Conservation (phyloP, 2,797 vertebrate species). For the Pantherophis alleghaniensis region DNA sequence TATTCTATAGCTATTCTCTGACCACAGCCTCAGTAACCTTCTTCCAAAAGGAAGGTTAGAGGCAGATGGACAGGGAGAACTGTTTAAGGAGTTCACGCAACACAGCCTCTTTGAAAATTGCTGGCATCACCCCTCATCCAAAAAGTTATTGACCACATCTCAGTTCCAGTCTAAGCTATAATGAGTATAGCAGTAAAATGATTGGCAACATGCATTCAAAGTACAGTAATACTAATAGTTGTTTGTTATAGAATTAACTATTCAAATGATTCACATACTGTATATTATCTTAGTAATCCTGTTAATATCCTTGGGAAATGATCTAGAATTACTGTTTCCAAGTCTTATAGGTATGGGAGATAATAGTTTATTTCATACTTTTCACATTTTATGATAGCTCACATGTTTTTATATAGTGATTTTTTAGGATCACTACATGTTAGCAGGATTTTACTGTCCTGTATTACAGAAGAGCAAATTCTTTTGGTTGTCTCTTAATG, state of each 20-base stretch:
- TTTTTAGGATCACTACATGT: neutral
- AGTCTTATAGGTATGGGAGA: neutral
- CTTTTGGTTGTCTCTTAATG: neutral
- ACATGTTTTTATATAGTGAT: neutral
- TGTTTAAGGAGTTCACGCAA: neutral
- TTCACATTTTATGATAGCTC: neutral
- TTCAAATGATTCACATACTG: neutral
- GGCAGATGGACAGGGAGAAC: neutral
- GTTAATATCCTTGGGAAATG: neutral
- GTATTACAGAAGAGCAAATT: neutral
- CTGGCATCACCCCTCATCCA: neutral
- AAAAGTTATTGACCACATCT: neutral
- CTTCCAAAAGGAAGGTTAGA: neutral
- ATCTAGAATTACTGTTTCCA: neutral
- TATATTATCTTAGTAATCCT: neutral
- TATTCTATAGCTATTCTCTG: neutral
- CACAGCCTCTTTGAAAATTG: neutral
- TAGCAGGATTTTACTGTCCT: neutral
- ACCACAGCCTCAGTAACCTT: neutral
- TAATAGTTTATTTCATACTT: neutral
- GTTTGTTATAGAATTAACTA: neutral
- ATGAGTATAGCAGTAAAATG: neutral
- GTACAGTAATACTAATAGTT: neutral
- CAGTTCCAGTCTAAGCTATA: neutral
- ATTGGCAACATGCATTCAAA: neutral